phyloP scores from a whole-genome alignment of 2,113 vertebrate genomes.

The Lepidothrix coronata region DNA sequence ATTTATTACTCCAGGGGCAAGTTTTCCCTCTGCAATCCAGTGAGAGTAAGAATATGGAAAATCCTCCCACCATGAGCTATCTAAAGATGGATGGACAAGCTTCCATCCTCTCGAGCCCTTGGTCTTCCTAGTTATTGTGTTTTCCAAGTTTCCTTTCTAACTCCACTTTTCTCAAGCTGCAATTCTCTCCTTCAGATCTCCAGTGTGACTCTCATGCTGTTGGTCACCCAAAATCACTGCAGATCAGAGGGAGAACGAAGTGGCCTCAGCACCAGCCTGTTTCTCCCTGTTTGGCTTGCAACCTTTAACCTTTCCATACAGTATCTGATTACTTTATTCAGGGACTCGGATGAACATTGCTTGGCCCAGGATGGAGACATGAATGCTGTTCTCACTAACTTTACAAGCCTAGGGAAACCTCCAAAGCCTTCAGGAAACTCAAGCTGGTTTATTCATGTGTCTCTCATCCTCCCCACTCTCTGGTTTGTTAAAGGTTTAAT shows the following conservation, averaged over 20 bases:
- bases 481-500: neutral
- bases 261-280: neutral
- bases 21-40: neutral
- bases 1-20: neutral
- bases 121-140: neutral
- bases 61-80: neutral
- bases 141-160: neutral
- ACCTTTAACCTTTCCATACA: constrained; percentile 23
- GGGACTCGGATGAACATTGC: neutral
- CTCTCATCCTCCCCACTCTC: neutral
- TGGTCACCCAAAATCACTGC: neutral
- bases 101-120: neutral
- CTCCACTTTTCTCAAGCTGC: neutral
- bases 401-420: neutral
- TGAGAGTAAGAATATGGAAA: neutral
- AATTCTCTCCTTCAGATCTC: neutral
- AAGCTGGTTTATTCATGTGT: neutral
- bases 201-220: fast-evolving
- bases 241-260: neutral
- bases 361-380: neutral
- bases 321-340: neutral
- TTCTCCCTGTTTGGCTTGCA: neutral
- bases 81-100: neutral
- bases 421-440: neutral
- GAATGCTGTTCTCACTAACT: neutral